phyloP scores from a whole-genome alignment of 2,113 vertebrate genomes.

The Ptilonorhynchus violaceus region DNA sequence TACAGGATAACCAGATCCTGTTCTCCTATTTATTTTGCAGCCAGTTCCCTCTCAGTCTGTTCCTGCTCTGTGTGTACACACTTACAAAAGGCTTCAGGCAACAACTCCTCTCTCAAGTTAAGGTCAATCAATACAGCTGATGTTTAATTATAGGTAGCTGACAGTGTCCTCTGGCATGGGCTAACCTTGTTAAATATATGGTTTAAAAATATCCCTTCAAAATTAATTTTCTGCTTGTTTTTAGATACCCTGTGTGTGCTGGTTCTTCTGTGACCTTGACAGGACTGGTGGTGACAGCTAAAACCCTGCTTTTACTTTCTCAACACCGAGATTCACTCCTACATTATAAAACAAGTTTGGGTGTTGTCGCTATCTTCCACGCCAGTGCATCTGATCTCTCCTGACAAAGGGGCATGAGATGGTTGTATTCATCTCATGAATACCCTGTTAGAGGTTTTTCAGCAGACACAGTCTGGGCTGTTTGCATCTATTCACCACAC shows the following conservation, averaged over 20 bases:
- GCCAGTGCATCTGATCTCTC: not conserved
- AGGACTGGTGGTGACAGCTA: not conserved
- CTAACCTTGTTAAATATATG: slow-evolving; percentile 26
- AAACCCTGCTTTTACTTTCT: not conserved
- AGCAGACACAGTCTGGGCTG: not conserved
- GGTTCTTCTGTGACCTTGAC: not conserved
- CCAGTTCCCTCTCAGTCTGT: not conserved
- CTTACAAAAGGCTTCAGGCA: slow-evolving; percentile 11
- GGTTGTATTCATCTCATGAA: slow-evolving; percentile 42
- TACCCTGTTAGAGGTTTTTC: slow-evolving; percentile 8
- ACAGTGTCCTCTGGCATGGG: not conserved
- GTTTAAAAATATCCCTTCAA: slow-evolving; percentile 4
- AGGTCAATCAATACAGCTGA: slow-evolving; percentile 11
- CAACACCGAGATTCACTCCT: not conserved
- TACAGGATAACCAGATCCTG: not conserved
- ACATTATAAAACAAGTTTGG: slow-evolving; percentile 11
- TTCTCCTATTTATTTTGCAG: not conserved
- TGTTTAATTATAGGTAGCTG: slow-evolving; percentile 43
- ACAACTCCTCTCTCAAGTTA: not conserved
- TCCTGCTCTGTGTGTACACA: not conserved
- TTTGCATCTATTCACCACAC: slow-evolving; percentile 12
- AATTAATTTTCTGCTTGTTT: slow-evolving; percentile 10
- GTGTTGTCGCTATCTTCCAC: slow-evolving; percentile 21
- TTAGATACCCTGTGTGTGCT: not conserved
- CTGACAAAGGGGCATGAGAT: slow-evolving; percentile 35